phyloP scores from a whole-genome alignment of 1,140 invertebrate genomes.

The Bactericera cockerelli region DNA sequence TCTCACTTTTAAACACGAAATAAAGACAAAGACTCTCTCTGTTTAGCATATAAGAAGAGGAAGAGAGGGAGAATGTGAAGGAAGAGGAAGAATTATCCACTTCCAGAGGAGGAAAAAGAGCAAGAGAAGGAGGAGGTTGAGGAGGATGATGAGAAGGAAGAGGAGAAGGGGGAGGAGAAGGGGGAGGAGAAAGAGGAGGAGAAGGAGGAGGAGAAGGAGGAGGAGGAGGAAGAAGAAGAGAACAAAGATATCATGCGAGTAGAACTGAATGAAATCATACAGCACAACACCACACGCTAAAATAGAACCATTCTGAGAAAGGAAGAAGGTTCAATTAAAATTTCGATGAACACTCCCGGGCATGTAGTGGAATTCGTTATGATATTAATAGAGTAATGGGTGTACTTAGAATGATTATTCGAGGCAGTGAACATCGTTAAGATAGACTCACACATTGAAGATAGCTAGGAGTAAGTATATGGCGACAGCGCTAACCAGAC shows the following conservation, averaged over 20 bases:
- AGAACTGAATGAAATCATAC: conserved; percentile 15
- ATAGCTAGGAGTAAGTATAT: too few relatives aligned
- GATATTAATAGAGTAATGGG: conserved; percentile 26
- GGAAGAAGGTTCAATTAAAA: conserved; percentile 26
- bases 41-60: too few relatives aligned
- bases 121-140: conserved; percentile 5
- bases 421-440: too few relatives aligned
- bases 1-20: too few relatives aligned
- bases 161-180: conserved; percentile 9
- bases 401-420: too few relatives aligned
- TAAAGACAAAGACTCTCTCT: too few relatives aligned
- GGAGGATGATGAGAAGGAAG: too few relatives aligned
- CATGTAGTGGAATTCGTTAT: conserved; percentile 15
- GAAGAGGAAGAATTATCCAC: background rate
- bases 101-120: conserved; percentile 3
- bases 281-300: conserved; percentile 28
- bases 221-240: conserved; percentile 13
- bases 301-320: conserved; percentile 26
- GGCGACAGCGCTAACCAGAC: too few relatives aligned
- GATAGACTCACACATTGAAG: too few relatives aligned
- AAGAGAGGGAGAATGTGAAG: background rate
- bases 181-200: conserved; percentile 2
- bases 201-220: conserved; percentile 9
- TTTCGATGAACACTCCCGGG: conserved; percentile 20
- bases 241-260: too few relatives aligned